Evolutionary conservation across 2,888 invertebrate genomes (phyloP).

Genomic region (Plebejus argus): DNA sequence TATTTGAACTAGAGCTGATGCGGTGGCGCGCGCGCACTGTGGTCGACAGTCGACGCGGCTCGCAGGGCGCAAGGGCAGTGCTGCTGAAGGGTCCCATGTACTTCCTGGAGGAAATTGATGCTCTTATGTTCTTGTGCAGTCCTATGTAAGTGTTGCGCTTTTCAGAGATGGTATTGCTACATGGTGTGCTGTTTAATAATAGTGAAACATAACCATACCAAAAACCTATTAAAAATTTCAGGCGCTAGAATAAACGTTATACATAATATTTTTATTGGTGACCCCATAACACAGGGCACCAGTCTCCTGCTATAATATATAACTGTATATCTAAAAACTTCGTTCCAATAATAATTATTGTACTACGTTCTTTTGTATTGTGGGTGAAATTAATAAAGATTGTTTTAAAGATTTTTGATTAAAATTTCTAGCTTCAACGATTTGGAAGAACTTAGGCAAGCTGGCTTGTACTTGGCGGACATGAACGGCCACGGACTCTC

Average conservation of each 20-base stretch:
- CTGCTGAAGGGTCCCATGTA: conserved; percentile 93
- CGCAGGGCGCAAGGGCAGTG: conserved; percentile 85
- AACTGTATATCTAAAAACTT: too few relatives aligned
- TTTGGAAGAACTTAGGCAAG: conserved; percentile 89
- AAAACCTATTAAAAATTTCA: background rate
- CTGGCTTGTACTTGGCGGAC: conserved; percentile 90
- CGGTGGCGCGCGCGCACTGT: conserved; percentile 70
- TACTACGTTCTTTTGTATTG: too few relatives aligned
- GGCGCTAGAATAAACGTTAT: background rate
- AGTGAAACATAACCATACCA: background rate
- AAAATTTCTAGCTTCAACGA: conserved; percentile 85
- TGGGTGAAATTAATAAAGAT: too few relatives aligned
- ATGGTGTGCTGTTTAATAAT: background rate
- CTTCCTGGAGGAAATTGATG: conserved; percentile 88
- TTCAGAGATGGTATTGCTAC: background rate
- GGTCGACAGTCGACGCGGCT: conserved; percentile 79
- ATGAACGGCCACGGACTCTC: conserved; percentile 92
- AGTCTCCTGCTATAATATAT: too few relatives aligned
- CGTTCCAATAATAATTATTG: too few relatives aligned
- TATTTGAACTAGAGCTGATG: conserved; percentile 91
- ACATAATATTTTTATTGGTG: too few relatives aligned
- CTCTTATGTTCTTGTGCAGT: conserved; percentile 92
- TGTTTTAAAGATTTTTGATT: too few relatives aligned
- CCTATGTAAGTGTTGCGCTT: conserved; percentile 85
- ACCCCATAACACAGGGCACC: too few relatives aligned